Evolutionary conservation across 2,113 vertebrate genomes (phyloP).

Genomic region (Sceloporus undulatus): DNA sequence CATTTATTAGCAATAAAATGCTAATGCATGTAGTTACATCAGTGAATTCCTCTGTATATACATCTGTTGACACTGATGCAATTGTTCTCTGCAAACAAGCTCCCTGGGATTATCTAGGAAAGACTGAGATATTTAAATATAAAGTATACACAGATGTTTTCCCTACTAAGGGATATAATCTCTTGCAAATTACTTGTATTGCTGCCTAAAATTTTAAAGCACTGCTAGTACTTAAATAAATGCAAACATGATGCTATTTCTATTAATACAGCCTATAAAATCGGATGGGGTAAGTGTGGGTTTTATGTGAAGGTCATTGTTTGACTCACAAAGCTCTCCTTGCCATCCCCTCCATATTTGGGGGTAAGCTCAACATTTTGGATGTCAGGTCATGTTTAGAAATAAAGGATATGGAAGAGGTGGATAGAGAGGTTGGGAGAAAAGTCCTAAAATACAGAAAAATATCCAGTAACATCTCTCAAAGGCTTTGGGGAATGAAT

Average conservation of each 20-base stretch:
- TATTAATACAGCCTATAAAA: not conserved
- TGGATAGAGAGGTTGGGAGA: too few species aligned
- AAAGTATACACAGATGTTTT: constrained; percentile 41
- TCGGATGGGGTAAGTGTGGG: too few species aligned
- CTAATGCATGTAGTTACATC: not conserved
- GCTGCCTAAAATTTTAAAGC: constrained; percentile 7
- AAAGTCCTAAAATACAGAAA: too few species aligned
- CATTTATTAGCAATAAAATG: constrained; percentile 5
- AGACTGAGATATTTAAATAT: constrained; percentile 40
- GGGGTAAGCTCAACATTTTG: too few species aligned
- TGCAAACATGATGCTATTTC: not conserved
- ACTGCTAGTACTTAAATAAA: not conserved
- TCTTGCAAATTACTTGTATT: constrained; percentile 25
- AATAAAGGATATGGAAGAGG: too few species aligned
- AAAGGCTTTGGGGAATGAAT: too few species aligned
- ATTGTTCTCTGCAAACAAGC: constrained; percentile 34
- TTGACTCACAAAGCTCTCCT: too few species aligned
- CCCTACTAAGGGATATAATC: constrained; percentile 27
- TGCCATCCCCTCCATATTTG: too few species aligned
- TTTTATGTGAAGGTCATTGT: too few species aligned
- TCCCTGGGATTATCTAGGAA: constrained; percentile 37
- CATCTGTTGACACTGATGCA: constrained; percentile 27
- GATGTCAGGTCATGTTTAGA: too few species aligned
- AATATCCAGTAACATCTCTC: too few species aligned
- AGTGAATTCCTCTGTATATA: not conserved